Conservation (phyloP, 2,888 invertebrate genomes). For the Scaptomyza cyrtandrae region DNA sequence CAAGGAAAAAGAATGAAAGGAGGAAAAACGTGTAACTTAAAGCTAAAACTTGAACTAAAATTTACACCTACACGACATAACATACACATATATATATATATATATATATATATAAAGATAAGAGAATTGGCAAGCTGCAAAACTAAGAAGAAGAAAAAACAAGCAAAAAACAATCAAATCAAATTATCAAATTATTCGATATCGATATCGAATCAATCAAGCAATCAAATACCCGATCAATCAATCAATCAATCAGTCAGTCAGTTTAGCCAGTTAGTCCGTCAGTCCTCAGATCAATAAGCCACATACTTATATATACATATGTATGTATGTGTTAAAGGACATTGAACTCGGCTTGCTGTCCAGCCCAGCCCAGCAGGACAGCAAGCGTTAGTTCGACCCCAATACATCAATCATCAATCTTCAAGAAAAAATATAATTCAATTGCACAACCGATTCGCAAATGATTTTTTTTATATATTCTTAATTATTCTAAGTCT, state of each 20-base stretch:
- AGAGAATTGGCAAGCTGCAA: constrained; percentile 17
- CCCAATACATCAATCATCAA: constrained; percentile 10
- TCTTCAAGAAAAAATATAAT: not conserved
- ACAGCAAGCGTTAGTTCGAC: constrained; percentile 65
- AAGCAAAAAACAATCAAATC: constrained; percentile 36
- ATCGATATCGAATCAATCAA: constrained; percentile 17
- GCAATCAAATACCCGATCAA: constrained; percentile 15
- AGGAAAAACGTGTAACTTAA: constrained; percentile 12
- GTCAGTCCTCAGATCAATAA: constrained; percentile 13
- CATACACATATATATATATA: constrained; percentile 28
- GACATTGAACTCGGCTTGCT: constrained; percentile 67
- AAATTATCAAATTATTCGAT: constrained; percentile 7
- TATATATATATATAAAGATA: constrained; percentile 28
- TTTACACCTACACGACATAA: not conserved
- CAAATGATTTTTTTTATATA: constrained; percentile 6
- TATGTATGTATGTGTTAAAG: constrained; percentile 1
- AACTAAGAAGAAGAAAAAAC: too few relatives aligned
- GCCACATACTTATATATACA: not conserved
- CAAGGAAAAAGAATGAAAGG: too few relatives aligned
- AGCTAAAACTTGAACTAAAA: constrained; percentile 16
- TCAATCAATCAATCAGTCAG: constrained; percentile 19
- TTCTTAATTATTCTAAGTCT: constrained; percentile 54
- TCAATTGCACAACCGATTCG: too few relatives aligned
- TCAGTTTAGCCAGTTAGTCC: constrained; percentile 4
- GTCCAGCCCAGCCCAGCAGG: constrained; percentile 72